Evolutionary conservation across 2,888 invertebrate species (phyloP), one percentile per base, ranked within the genome.

Genomic region (Hetaerina titia): DNA sequence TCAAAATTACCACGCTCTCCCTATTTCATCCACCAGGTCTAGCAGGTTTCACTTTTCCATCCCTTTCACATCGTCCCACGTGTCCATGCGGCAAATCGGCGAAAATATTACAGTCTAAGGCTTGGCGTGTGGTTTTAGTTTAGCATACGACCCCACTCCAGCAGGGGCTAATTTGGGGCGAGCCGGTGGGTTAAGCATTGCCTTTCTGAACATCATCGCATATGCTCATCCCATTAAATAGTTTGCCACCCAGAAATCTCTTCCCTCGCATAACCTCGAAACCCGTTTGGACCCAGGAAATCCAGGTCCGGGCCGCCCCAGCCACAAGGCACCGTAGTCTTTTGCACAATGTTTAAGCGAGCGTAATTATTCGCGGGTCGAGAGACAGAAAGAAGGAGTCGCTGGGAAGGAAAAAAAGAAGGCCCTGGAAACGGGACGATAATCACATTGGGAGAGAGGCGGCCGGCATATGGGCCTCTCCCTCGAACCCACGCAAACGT

Each of bases 151-250:
- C 22, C 69, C 11, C 60, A 60, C 69, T 22, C n/a, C 22, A 22
- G n/a, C 22, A 22, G 8, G 45, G 22, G 19, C 22, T 22, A 69
- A 17, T 13, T 81, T 81, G 13, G 11, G 31, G 22, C 19, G 81
- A 81, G 15, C 11, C 81, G 11, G 11, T 11, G 13, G 81, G 31
- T 31, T 25, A 81, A 31, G 22, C 81, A 31, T 15, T 81, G 81
- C 81, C 81, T 31, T 31, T 25, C 25, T 9, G 81, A 31, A 81
- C 81, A 81, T 31, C 81, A 81, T 81, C 81, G 31, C 81, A 81
- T 81, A 81, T 81, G 81, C 81, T 81, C 81, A 81, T 81, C 81
- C 81, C n/a, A 81, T 81, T 31, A 81, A 81, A 31, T 22, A 31
- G 81, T 81, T 45, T 81, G 81, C 81, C 81, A 31, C 81, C 81